These are phyloP conservation scores for Cyclophora punctaria DNA, from an alignment of 2,888 invertebrate species.

Conservation along the genomic window DNA sequence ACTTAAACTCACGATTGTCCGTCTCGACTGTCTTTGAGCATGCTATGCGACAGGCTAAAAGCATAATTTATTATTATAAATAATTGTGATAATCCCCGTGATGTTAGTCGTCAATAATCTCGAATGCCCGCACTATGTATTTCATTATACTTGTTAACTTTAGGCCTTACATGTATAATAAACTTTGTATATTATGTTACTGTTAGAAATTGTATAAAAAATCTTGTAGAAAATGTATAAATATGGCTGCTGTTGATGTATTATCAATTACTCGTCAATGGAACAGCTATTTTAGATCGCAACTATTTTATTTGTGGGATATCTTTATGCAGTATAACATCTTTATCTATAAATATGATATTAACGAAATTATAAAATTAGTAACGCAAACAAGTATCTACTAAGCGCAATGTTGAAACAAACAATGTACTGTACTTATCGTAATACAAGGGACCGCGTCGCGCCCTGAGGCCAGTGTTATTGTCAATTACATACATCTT, in stretches of 20 bases:
- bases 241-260: slow-evolving; percentile 30
- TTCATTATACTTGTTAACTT: slow-evolving; percentile 13
- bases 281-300: slow-evolving; percentile 17
- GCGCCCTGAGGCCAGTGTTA: slow-evolving; percentile 61
- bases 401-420: slow-evolving; percentile 33
- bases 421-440: slow-evolving; percentile 55
- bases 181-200: slow-evolving; percentile 20
- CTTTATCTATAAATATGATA: slow-evolving; percentile 35
- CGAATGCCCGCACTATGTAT: slow-evolving; percentile 24
- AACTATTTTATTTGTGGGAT: slow-evolving; percentile 5
- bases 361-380: slow-evolving; percentile 51
- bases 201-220: slow-evolving; percentile 27
- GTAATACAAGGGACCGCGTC: slow-evolving; percentile 33
- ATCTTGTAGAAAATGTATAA: slow-evolving; percentile 47
- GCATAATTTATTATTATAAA: slow-evolving; percentile 14
- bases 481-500: slow-evolving; percentile 68
- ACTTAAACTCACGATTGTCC: too few species aligned
- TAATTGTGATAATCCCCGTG: slow-evolving; percentile 35
- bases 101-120: slow-evolving; percentile 25
- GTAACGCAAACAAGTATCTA: slow-evolving; percentile 43
- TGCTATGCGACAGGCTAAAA: too few species aligned
- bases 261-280: slow-evolving; percentile 9
- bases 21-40: too few species aligned
- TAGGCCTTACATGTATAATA: slow-evolving; percentile 25
- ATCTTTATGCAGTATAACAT: slow-evolving; percentile 9